Evolutionary conservation across 2,113 vertebrate genomes (phyloP), one percentile per base, ranked within the genome.

Genomic region (Gambusia affinis): DNA sequence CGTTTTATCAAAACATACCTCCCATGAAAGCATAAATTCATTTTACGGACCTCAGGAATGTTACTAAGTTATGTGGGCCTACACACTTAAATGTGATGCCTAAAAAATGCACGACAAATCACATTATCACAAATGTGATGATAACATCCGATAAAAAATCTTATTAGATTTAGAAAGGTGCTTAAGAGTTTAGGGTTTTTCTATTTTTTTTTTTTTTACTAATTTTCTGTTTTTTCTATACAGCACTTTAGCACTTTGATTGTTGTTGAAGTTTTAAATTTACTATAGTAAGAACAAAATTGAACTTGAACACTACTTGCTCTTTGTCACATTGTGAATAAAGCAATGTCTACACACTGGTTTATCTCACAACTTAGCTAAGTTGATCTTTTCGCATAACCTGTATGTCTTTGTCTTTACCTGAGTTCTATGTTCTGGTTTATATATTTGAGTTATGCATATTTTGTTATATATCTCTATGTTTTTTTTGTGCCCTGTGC

Each of bases 41-140:
- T 73, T 88, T 89, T 76, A 79, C 79, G 88, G 81, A 81, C 86
- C 84, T 51, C 70, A 89, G 80, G 89, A 93, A 93, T 92, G 87
- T 81, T 72, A 76, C 75, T 70, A 62, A 80, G 67, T 83, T 70
- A 76, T 68, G 77, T 72, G 83, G 76, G 74, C 72, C 54, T 61
- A 8, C 27, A 12, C 11, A 15, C 27, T 29, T 33, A 57, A 57
- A 57, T 57, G 5, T 57, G 7, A 57, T 11, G 44, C 17, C 7
- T 57, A 3, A 3, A 63, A 44, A 44, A 3, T 24, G 10, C n/a
- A 63, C 8, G 10, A n/a, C 12, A 66, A n/a, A 76, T 60, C 42
- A 33, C 30, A 22, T 35, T 47, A 47, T 47, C 44, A 47, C 44
- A 47, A 57, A 57, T 57, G 51, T 24, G 51, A 7, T 8, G 17